These are phyloP conservation scores for Drosophila stalkeri DNA, from an alignment of 2,888 invertebrate genomes.

Conservation along the genomic window DNA sequence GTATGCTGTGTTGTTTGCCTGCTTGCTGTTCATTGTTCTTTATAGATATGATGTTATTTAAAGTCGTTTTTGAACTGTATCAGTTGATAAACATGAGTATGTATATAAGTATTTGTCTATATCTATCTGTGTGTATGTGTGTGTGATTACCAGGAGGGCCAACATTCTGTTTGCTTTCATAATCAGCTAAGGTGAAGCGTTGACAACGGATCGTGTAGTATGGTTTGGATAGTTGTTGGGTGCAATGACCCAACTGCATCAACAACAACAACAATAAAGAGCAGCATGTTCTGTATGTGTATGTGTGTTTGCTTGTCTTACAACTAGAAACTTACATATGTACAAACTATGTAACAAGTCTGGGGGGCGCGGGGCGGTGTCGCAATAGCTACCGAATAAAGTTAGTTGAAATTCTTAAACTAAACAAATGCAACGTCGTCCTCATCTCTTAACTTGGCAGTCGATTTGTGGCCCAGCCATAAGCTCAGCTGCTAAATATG, in stretches of 20 bases:
- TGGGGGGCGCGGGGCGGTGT: slow-evolving; percentile 29
- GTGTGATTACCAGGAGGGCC: slow-evolving; percentile 8
- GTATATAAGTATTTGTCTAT: slow-evolving; percentile 39
- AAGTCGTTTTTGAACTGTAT: slow-evolving; percentile 25
- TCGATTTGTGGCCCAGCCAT: slow-evolving; percentile 78
- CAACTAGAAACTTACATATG: slow-evolving; percentile 61
- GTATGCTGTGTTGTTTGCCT: slow-evolving; percentile 37
- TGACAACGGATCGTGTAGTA: slow-evolving; percentile 27
- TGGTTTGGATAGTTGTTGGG: slow-evolving; percentile 33
- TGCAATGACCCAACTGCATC: slow-evolving; percentile 43
- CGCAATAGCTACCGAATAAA: slow-evolving; percentile 56
- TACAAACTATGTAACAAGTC: slow-evolving; percentile 77
- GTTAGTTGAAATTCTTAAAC: slow-evolving; percentile 62
- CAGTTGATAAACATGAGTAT: slow-evolving; percentile 58
- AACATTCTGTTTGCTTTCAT: slow-evolving; percentile 35
- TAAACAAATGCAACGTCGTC: slow-evolving; percentile 74
- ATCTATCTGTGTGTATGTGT: slow-evolving; percentile 28
- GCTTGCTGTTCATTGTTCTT: slow-evolving; percentile 1
- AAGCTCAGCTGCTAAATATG: slow-evolving; percentile 70
- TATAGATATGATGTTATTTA: slow-evolving; percentile 15
- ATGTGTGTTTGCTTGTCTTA: slow-evolving; percentile 49
- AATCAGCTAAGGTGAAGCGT: slow-evolving; percentile 25
- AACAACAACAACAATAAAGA: slow-evolving; percentile 40
- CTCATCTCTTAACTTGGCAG: slow-evolving; percentile 69
- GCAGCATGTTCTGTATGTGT: slow-evolving; percentile 13